A percentile compares a stretch with the other conserved stretches of the same genome.
Evolutionary conservation across 2,797 vertebrate species (phyloP).

Genomic region (Babyrousa celebensis): DNA sequence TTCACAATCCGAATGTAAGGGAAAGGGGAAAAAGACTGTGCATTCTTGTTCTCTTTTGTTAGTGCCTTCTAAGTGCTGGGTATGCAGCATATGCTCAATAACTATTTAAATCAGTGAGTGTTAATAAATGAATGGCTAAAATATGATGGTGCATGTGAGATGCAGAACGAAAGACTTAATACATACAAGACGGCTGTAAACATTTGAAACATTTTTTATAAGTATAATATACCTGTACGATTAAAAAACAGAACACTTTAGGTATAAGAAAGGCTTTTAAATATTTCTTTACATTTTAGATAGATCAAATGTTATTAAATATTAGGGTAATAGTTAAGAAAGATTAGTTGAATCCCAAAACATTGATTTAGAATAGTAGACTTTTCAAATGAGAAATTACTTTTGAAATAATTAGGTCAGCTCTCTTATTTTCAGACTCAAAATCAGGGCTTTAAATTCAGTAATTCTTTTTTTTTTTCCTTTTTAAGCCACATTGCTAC

Average conservation of each 20-base stretch:
- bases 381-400: background rate
- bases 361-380: background rate
- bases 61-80: background rate
- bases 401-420: constrained; percentile 9
- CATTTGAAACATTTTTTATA: constrained; percentile 50
- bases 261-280: constrained; percentile 12
- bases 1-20: background rate
- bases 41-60: background rate
- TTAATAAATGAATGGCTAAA: constrained; percentile 51
- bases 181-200: constrained; percentile 32
- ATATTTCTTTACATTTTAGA: background rate
- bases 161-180: constrained; percentile 16
- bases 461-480: background rate
- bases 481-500: background rate
- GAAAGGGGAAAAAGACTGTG: background rate
- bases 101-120: constrained; percentile 60
- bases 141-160: background rate
- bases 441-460: constrained; percentile 3
- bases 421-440: background rate
- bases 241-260: constrained; percentile 58
- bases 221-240: constrained; percentile 40
- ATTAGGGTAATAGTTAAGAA: constrained; percentile 48
- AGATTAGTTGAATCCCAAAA: constrained; percentile 36
- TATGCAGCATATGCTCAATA: constrained; percentile 2
- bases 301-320: constrained; percentile 26